phyloP scores from a whole-genome alignment of 2,888 invertebrate genomes.

The Drosophila trichaetosa region DNA sequence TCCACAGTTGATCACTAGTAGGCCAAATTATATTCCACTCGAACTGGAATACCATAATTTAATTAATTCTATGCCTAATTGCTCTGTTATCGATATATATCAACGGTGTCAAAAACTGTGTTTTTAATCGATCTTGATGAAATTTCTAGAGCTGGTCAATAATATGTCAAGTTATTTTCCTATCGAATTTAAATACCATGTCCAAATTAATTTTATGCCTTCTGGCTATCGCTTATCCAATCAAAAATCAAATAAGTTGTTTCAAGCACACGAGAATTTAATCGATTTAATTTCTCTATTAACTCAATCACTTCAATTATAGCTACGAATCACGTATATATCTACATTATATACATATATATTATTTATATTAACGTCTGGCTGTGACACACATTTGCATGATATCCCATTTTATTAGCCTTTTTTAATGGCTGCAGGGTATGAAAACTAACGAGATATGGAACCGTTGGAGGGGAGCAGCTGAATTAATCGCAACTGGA shows the following conservation, averaged over 20 bases:
- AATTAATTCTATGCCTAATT: too few species aligned
- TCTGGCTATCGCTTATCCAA: neutral
- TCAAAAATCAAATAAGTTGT: neutral
- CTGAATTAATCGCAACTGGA: conserved; percentile 11
- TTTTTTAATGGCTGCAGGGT: neutral
- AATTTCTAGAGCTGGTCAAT: neutral
- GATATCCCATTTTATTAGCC: neutral
- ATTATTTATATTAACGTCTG: neutral
- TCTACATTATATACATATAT: neutral
- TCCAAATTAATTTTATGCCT: neutral
- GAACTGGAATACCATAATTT: too few species aligned
- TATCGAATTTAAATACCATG: neutral
- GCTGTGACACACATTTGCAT: neutral
- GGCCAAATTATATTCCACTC: neutral
- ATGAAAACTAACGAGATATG: conserved; percentile 58
- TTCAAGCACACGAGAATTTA: neutral
- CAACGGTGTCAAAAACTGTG: neutral
- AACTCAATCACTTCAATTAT: neutral
- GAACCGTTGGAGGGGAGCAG: conserved; percentile 37
- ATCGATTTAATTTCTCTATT: neutral
- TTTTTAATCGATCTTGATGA: neutral
- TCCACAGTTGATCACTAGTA: neutral
- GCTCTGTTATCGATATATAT: too few species aligned
- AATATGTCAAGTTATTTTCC: neutral
- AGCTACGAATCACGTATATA: too few species aligned